Evolutionary conservation across 2,797 vertebrate genomes (phyloP).

Genomic region (Sternarchorhynchus goeldii): DNA sequence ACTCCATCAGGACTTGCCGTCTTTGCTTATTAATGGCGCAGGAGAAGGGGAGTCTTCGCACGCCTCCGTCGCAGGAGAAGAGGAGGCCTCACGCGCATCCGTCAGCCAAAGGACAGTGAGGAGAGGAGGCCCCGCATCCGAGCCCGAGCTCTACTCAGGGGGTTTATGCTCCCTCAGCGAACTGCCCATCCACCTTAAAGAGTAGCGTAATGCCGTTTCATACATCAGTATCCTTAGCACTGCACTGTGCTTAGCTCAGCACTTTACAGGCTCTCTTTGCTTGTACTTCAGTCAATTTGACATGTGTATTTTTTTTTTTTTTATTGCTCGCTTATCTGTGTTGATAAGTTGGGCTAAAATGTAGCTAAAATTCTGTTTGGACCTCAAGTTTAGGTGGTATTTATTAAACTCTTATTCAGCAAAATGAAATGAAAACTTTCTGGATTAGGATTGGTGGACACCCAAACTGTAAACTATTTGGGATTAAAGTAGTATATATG

Average conservation of each 20-base stretch:
- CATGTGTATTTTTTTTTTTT: neutral
- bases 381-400: neutral
- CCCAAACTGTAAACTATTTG: neutral
- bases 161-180: neutral
- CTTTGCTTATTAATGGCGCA: conserved; percentile 71
- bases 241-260: conserved; percentile 3
- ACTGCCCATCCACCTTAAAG: neutral
- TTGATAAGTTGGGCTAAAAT: neutral
- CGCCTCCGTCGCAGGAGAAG: conserved; percentile 58
- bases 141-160: neutral
- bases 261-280: neutral
- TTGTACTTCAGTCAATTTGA: neutral
- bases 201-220: neutral
- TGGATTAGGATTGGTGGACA: neutral
- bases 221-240: neutral
- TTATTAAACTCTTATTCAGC: neutral
- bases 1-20: conserved; percentile 72
- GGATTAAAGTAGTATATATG: conserved; percentile 5
- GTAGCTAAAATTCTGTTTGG: neutral
- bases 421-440: neutral
- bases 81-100: conserved; percentile 59
- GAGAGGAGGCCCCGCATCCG: conserved; percentile 30
- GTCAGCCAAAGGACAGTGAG: conserved; percentile 57
- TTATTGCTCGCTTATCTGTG: neutral
- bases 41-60: conserved; percentile 60